Evolutionary conservation across 64 coral and sea anemone species (phyloP), one percentile per base, ranked within the genome.

Genomic region (Dendronephthya gigantea): DNA sequence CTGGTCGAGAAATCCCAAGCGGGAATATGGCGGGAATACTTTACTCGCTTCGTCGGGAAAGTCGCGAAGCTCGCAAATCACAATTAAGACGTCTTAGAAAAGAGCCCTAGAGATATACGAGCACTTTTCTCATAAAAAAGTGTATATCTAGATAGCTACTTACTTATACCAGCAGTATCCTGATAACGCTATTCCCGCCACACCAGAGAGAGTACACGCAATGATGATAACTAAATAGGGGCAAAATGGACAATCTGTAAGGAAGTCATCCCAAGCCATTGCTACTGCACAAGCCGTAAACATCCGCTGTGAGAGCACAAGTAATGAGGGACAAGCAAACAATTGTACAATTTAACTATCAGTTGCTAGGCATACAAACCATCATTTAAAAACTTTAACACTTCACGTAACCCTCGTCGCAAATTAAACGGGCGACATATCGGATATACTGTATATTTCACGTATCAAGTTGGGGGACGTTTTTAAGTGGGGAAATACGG

Each of bases 141-240:
- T 62, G 19, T 1, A 62, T 4, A 4, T n/a, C 17, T 16, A 0
- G 7, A 52, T 52, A 50, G 48, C 13, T 34, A 79, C 72, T 79
- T 79, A 79, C 72, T 79, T 79, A 39, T 79, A 79, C 72, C 72
- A 79, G 29, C 72, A 79, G 32, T 79, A 79, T 8, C 72, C 72
- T 39, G 72, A 79, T 19, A 79, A 19, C 9, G 32, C 32, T 9
- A 79, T 39, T 4, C 72, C 72, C 33, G 72, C 72, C 72, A 79
- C 72, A 39, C 72, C 72, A 79, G 72, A 36, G 1, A 79, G 36
- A 5, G 72, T 79, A 79, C 72, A 79, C 22, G 72, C 72, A 11
- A 79, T 79, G 72, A 79, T 39, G 33, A 79, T 79, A 34, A 79
- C 72, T 79, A 79, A 34, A 79, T 34, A 79, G 36, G 72, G 36